Evolutionary conservation across 2,888 invertebrate species (phyloP).

Genomic region (Cyaniris semiargus): DNA sequence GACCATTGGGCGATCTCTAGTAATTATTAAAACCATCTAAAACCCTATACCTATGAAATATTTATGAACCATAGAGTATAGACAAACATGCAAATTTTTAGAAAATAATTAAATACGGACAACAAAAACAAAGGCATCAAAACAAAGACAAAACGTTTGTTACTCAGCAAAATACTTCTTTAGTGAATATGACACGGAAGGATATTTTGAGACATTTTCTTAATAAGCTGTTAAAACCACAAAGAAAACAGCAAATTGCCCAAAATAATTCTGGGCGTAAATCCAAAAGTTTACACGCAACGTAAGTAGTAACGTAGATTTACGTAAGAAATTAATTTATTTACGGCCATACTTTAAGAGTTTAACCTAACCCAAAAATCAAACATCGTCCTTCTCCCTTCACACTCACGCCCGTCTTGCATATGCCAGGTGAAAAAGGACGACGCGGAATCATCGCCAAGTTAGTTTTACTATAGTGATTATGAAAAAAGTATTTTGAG

Average conservation of each 20-base stretch:
- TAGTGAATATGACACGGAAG: slow-evolving; percentile 5
- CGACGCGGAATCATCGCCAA: too few species aligned
- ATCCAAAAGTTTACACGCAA: slow-evolving; percentile 20
- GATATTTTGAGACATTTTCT: neutral
- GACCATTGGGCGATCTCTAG: too few species aligned
- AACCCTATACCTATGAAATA: too few species aligned
- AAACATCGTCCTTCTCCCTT: too few species aligned
- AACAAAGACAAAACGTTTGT: neutral
- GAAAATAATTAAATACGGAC: neutral
- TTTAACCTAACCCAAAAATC: too few species aligned
- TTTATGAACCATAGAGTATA: neutral
- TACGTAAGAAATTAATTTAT: slow-evolving; percentile 27
- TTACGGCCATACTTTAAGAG: neutral
- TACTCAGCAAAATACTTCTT: neutral
- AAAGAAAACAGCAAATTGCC: slow-evolving; percentile 21
- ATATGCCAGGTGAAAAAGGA: too few species aligned
- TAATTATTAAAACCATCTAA: too few species aligned
- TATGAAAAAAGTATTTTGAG: too few species aligned
- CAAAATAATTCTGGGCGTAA: slow-evolving; percentile 27
- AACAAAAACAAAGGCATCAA: neutral
- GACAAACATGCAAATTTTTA: neutral
- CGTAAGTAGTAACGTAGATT: slow-evolving; percentile 14
- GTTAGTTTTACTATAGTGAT: too few species aligned
- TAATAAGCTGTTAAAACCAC: slow-evolving; percentile 26
- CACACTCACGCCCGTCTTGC: too few species aligned